Base-by-base conservation (phyloP, 1,140 invertebrate genomes). In the Nasonia giraulti region DNA sequence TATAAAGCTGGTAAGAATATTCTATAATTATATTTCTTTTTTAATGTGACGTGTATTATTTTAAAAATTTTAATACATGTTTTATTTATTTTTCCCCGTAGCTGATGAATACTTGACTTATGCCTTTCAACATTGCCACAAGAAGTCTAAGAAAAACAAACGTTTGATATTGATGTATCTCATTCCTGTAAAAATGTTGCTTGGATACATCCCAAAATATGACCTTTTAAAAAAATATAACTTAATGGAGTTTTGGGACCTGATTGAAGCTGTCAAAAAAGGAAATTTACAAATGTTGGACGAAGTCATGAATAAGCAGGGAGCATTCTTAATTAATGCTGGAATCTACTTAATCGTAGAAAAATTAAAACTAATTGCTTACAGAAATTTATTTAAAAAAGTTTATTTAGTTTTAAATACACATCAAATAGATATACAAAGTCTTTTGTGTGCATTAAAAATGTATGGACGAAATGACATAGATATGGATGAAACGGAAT, bases 301-400 rank as follows among this genome's bases (percentile, higher is more conserved):
- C 90, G 94, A 95, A 88, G 97, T 98, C 0, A 96, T 99, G 93
- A 95, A 96, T 86, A 94, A 95, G 71, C 96, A 99, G 89, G 98
- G 99, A 92, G 92, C 95, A 0, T 99, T 99, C 91, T 99, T 99
- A 87, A 99, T 99, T 81, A 96, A 96, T 88, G 98, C 96, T 89
- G 98, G 98, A 55, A 98, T 99, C 89, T 99, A 99, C 93, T 94
- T 99, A 23, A 98, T 99, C 90, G 95, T 99, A 10, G 98, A 99
- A 90, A 99, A 99, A 91, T 93, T 99, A 0, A 99, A 98, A 91
- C 96, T 98, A 75, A 97, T 98, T 71, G 97, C 98, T 0, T 99
- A 99, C 90, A 95, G 98, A 86, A 99, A 99, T 94, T 95, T 99
- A 37, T 99, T 99, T 90, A 98, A 98, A 89, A 98, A 98, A 95